These are phyloP conservation scores for Chaunax sp. DNA, from an alignment of 2,797 vertebrate species.

Conservation along the genomic window DNA sequence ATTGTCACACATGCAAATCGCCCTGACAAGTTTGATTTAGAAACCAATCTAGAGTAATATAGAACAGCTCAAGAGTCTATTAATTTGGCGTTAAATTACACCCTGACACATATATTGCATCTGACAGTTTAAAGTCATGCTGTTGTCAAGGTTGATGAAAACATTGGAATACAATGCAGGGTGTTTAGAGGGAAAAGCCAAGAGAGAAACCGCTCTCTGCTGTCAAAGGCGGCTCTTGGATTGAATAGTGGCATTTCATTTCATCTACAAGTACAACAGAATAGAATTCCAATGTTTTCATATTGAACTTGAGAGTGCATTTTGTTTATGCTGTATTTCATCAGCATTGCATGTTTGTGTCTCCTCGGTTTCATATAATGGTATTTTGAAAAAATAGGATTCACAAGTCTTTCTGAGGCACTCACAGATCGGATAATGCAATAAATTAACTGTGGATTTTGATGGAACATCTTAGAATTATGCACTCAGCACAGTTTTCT, in stretches of 20 bases:
- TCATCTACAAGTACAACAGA: constrained; percentile 19
- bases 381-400: constrained; percentile 2
- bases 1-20: constrained; percentile 30
- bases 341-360: neutral
- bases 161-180: constrained; percentile 45
- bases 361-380: neutral
- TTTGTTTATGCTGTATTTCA: constrained; percentile 18
- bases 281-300: constrained; percentile 7
- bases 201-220: constrained; percentile 18
- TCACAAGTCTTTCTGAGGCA: neutral
- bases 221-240: neutral
- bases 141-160: constrained; percentile 55
- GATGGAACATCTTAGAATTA: neutral
- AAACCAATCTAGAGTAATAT: too few species aligned
- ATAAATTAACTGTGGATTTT: neutral
- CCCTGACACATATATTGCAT: constrained; percentile 37
- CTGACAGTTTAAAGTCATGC: constrained; percentile 46
- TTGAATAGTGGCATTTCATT: constrained; percentile 31
- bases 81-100: constrained; percentile 52
- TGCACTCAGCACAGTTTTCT: neutral
- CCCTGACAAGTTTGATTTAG: constrained; percentile 25
- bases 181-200: constrained; percentile 22
- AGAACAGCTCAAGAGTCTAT: constrained; percentile 27
- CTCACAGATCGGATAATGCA: neutral
- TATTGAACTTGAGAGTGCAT: neutral